Conservation (phyloP, 2,888 invertebrate genomes). For the Polyommatus icarus region DNA sequence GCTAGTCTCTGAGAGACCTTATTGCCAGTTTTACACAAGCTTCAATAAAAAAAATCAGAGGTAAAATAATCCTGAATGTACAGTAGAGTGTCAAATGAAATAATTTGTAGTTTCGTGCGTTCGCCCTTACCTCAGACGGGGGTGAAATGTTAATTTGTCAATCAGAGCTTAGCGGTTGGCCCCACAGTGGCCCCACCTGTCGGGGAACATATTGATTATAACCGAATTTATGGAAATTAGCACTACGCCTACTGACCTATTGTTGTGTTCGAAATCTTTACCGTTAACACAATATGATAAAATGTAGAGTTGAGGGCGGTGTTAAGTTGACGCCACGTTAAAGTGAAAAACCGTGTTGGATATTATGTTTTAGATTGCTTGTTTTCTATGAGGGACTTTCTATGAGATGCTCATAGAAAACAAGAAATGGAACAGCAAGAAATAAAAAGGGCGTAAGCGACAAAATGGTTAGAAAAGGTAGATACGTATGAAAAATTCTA, state of each 20-base stretch:
- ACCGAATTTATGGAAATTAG: conserved; percentile 3
- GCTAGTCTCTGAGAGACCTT: no score
- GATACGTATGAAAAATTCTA: no score
- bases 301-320: no score
- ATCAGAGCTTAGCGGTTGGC: conserved; percentile 18
- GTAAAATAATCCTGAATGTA: neutral
- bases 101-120: neutral
- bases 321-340: no score
- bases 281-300: neutral
- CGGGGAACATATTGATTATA: conserved; percentile 6
- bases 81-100: neutral
- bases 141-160: conserved; percentile 13
- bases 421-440: no score
- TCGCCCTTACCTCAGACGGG: neutral
- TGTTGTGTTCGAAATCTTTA: neutral
- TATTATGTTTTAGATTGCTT: no score
- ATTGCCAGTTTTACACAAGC: neutral
- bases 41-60: neutral
- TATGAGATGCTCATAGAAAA: no score
- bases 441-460: no score
- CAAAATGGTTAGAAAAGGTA: no score
- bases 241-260: neutral
- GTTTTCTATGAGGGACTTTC: no score
- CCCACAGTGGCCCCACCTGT: neutral
- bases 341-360: no score